These are phyloP conservation scores for Otis tarda DNA, from an alignment of 2,113 vertebrate species.

Conservation along the genomic window DNA sequence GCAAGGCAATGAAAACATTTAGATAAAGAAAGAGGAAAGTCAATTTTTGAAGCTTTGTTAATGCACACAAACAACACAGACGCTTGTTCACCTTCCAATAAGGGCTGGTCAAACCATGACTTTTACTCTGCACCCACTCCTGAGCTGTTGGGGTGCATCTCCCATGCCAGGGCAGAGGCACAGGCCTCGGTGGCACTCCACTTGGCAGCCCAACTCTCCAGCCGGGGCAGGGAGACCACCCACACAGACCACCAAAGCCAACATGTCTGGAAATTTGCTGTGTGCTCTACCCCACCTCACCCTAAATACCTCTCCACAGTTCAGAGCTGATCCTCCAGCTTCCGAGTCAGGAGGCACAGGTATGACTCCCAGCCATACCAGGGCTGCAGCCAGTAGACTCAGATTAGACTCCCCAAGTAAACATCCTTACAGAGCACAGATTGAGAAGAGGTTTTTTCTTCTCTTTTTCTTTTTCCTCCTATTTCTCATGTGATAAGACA, in stretches of 20 bases:
- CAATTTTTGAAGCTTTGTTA: neutral
- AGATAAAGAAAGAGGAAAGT: neutral
- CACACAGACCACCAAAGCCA: neutral
- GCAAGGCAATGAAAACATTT: neutral
- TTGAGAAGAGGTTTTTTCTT: neutral
- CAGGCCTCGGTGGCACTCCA: rapidly evolving
- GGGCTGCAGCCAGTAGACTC: neutral
- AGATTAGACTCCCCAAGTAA: neutral
- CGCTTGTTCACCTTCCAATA: neutral
- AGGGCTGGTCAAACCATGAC: neutral
- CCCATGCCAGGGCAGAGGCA: neutral
- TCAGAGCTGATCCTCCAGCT: rapidly evolving
- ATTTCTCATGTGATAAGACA: neutral
- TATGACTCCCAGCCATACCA: neutral
- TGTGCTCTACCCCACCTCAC: neutral
- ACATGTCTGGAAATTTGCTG: neutral
- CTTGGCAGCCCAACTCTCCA: neutral
- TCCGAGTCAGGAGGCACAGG: neutral
- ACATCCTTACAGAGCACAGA: neutral
- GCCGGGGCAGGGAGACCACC: rapidly evolving
- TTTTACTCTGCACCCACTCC: neutral
- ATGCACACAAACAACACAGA: neutral
- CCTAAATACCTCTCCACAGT: neutral
- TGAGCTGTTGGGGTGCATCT: neutral
- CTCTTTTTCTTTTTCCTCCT: neutral